Percentiles rank a stretch among this genome's conserved stretches.
Conservation (phyloP, 2,888 invertebrate genomes). For the Chymomyza amoena region DNA sequence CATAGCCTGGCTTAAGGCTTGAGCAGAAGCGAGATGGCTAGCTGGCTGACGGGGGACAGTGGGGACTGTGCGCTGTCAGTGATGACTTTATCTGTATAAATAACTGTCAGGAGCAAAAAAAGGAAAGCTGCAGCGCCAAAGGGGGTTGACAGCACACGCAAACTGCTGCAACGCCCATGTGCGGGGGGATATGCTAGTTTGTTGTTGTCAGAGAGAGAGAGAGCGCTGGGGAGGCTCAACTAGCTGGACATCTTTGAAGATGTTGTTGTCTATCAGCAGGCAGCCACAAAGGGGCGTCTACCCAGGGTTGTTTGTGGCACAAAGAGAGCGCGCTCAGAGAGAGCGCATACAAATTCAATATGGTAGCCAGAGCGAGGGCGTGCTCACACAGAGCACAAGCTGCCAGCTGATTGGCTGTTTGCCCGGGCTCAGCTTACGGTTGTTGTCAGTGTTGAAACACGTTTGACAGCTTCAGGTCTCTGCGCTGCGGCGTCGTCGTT, state of each 20-base stretch:
- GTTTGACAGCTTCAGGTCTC: constrained; percentile 33
- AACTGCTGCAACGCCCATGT: constrained; percentile 11
- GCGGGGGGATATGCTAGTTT: not conserved
- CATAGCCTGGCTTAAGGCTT: constrained; percentile 24
- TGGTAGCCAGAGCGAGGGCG: constrained; percentile 54
- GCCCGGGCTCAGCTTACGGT: not conserved
- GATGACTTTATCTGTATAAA: constrained; percentile 76
- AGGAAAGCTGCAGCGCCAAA: constrained; percentile 9
- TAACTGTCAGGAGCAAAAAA: constrained; percentile 61
- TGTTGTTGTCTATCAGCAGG: constrained; percentile 23
- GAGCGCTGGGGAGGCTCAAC: not conserved
- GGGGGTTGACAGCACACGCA: not conserved
- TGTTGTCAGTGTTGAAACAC: constrained; percentile 23
- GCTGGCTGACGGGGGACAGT: not conserved
- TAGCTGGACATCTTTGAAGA: constrained; percentile 43
- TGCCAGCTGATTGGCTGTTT: constrained; percentile 33
- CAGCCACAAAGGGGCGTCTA: constrained; percentile 53
- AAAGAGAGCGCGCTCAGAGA: constrained; percentile 22
- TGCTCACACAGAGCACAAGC: constrained; percentile 24
- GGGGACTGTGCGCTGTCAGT: constrained; percentile 59
- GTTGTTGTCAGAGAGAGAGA: constrained; percentile 21
- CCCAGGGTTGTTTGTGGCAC: constrained; percentile 14
- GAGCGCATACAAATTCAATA: constrained; percentile 40
- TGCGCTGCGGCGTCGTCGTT: constrained; percentile 44
- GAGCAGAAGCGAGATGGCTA: constrained; percentile 26